Base-by-base conservation (phyloP, 2,797 vertebrate species). In the Alfaro cultratus region DNA sequence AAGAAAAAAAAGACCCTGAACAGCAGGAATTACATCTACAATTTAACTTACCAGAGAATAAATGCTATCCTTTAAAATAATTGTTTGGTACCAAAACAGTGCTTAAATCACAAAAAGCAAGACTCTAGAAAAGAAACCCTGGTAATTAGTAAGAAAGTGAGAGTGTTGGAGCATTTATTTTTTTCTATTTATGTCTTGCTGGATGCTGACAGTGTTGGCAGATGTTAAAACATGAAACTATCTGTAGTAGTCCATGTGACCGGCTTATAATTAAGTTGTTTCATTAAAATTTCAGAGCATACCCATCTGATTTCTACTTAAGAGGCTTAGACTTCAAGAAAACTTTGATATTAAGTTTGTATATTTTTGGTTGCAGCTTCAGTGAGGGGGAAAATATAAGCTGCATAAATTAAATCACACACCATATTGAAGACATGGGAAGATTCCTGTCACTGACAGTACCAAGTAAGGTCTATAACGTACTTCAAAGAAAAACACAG, bases 281-380 rank as follows among this genome's bases (percentile, higher is more conserved):
- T 80, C 67, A 82, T 79, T 67, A 81, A 84, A 81, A 60, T 79
- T 78, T 84, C 18, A 83, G 26, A 21, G 39, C 49, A 62, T 36
- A 64, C 16, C 13, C 77, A 57, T 81, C 36, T 23, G 31, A 67
- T 80, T 74, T 0, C 53, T 74, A 75, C 71, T 71, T 71, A 68
- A 1, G 53, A 83, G 49, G n/a, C 74, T 34, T 26, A 55, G 74
- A 70, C n/a, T 70, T 62, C 46, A 78, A 55, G 73, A 46, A 85
- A 82, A 85, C 7, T 12, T 43, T 43, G 26, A 70, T 70, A 46
- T 18, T 45, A 41, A 60, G 51, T 75, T 43, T 43, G 51, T 31
- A 23, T 75, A 39, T 60, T 75, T 75, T 60, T 43, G 41, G 53
- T 60, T 75, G 26, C 53, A 75, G 26, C 39, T 75, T 75, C 74